A percentile compares a stretch with the other conserved stretches of the same genome.
These are phyloP conservation scores for Rugalucina vietnamica DNA, from an alignment of 2,888 invertebrate species.

Conservation along the genomic window DNA sequence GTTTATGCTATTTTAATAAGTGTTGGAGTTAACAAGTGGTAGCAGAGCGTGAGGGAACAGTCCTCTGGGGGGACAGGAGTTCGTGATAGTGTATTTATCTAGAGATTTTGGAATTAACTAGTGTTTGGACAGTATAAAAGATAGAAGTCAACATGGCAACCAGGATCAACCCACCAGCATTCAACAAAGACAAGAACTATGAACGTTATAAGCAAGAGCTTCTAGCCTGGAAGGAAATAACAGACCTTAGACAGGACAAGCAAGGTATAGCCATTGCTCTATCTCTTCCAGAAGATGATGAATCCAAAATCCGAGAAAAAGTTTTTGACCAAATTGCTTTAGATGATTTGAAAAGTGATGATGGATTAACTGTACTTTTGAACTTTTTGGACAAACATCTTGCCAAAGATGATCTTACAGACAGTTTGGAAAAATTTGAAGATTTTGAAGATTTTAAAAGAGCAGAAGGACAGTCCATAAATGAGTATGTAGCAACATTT, in stretches of 20 bases:
- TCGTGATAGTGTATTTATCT: too few species aligned
- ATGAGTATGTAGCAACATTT: too few species aligned
- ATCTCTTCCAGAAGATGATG: slow-evolving; percentile 52
- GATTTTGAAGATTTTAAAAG: slow-evolving; percentile 45
- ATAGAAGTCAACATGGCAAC: slow-evolving; percentile 31
- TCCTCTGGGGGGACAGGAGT: too few species aligned
- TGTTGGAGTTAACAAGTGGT: too few species aligned
- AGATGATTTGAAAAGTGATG: slow-evolving; percentile 51
- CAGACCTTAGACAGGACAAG: slow-evolving; percentile 47
- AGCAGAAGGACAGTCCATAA: neutral
- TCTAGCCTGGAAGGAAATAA: slow-evolving; percentile 55
- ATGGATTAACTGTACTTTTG: slow-evolving; percentile 44
- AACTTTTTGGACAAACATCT: slow-evolving; percentile 52
- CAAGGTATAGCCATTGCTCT: slow-evolving; percentile 56
- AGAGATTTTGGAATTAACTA: too few species aligned
- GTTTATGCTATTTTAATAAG: too few species aligned
- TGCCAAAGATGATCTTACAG: slow-evolving; percentile 57
- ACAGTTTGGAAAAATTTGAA: slow-evolving; percentile 57
- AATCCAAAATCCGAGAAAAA: slow-evolving; percentile 47
- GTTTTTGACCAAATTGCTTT: slow-evolving; percentile 51
- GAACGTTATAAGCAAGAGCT: slow-evolving; percentile 53
- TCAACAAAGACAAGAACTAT: slow-evolving; percentile 38
- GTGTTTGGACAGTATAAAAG: neutral
- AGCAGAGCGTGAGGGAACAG: too few species aligned
- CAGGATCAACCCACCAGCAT: slow-evolving; percentile 41